A percentile compares a stretch with the other conserved stretches of the same genome.
These are phyloP conservation scores for Pseudochirops cupreus DNA, from an alignment of 2,797 vertebrate genomes.

Conservation along the genomic window DNA sequence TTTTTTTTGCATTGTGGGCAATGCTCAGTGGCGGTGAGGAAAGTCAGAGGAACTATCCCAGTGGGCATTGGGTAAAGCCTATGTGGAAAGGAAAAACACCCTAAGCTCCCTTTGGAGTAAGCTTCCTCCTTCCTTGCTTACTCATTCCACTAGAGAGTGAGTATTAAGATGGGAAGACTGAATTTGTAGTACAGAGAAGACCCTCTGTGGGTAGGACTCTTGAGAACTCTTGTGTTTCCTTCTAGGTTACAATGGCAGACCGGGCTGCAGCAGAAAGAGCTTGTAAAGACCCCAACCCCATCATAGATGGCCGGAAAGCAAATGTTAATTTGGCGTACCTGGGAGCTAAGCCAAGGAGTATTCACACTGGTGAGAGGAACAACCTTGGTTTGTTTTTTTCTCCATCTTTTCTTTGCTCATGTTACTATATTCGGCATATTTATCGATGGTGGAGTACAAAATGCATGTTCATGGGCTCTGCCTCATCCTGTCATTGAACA, in stretches of 20 bases:
- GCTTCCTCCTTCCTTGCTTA: background rate
- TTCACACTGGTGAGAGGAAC: slow-evolving; percentile 93
- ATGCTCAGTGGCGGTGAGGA: background rate
- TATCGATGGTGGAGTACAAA: background rate
- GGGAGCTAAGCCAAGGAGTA: slow-evolving; percentile 96
- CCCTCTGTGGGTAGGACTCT: background rate
- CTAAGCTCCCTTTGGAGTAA: background rate
- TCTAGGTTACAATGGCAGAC: slow-evolving; percentile 97
- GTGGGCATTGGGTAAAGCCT: background rate
- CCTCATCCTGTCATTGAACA: background rate
- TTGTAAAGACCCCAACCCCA: slow-evolving; percentile 98
- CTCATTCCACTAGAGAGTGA: background rate
- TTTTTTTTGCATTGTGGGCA: background rate
- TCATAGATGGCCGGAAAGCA: slow-evolving; percentile 97
- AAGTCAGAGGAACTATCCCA: background rate
- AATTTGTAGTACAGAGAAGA: background rate
- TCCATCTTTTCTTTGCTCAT: background rate
- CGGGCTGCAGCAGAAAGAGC: slow-evolving; percentile 94
- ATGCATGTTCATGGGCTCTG: background rate
- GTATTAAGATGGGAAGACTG: background rate
- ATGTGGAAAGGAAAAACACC: background rate
- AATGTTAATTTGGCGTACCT: slow-evolving; percentile 98
- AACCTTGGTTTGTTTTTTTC: background rate
- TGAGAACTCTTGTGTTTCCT: slow-evolving; percentile 59
- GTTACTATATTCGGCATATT: slow-evolving; percentile 48